Evolutionary conservation across 2,888 invertebrate species (phyloP).

Genomic region (Volucella inanis): DNA sequence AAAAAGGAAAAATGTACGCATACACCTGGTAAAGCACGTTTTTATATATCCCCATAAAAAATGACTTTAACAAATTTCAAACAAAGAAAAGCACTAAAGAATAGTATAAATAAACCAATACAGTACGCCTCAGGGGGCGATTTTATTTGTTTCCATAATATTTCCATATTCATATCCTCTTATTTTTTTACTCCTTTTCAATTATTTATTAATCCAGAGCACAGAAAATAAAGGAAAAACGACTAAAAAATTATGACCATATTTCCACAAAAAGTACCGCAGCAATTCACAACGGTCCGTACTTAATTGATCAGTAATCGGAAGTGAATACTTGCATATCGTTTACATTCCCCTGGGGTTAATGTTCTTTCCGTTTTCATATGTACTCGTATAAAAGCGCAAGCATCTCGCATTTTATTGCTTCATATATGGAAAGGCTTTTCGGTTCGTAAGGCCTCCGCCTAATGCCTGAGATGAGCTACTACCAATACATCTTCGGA

Average conservation of each 20-base stretch:
- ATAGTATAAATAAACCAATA: too few species aligned
- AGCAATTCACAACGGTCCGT: background rate
- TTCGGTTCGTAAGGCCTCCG: background rate
- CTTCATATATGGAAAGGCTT: conserved; percentile 25
- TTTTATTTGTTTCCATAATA: too few species aligned
- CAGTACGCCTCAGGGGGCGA: too few species aligned
- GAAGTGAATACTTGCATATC: conserved; percentile 51
- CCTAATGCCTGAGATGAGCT: conserved; percentile 7
- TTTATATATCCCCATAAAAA: too few species aligned
- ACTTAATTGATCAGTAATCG: conserved; percentile 69
- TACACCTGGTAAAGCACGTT: too few species aligned
- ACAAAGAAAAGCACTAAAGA: too few species aligned
- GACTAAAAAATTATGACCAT: background rate
- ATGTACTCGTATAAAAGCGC: background rate
- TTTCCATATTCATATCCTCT: too few species aligned
- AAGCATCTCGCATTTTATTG: conserved; percentile 25
- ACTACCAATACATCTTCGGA: conserved; percentile 3
- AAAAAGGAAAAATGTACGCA: too few species aligned
- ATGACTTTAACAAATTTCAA: too few species aligned
- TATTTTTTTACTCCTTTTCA: background rate
- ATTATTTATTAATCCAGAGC: background rate
- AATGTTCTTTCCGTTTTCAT: background rate
- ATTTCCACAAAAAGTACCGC: conserved; percentile 6
- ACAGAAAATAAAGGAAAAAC: background rate
- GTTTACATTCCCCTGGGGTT: conserved; percentile 4